Evolutionary conservation across 2,888 invertebrate species (phyloP), one percentile per base, ranked within the genome.

Genomic region (Achlya flavicornis): DNA sequence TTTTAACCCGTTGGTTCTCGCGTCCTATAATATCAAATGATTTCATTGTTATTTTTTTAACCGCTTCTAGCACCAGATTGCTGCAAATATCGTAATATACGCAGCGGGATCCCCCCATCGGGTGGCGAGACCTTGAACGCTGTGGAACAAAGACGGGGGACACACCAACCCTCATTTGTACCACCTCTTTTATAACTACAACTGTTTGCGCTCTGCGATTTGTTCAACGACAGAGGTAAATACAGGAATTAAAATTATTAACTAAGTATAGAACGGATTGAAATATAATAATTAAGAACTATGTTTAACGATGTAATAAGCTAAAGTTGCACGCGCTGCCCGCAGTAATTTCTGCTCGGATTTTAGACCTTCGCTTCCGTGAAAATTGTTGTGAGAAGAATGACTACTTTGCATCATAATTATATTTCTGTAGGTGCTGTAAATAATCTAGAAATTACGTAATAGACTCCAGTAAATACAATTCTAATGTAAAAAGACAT

Each of bases 121-220:
- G 73, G 75, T 65, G 71, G 72, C 16, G 61, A 70, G 84, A 75
- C 89, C 89, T 89, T 90, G 87, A 82, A 78, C 70, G 78, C 69
- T 66, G 67, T 61, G 71, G 76, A 84, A 88, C 88, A 86, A 85
- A 85, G 83, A 74, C 73, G 81, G 79, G 79, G 78, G 73, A 64
- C 64, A 62, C 64, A 66, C 61, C 68, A 66, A 75, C 77, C 76
- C 72, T 66, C 68, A 72, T 64, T 72, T 70, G 67, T 66, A 69
- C 73, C 76, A 71, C 74, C 79, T 69, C 74, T 69, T 72, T 66
- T 68, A 64, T 66, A 58, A 38, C 26, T 60, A 41, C 26, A 66
- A 66, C 63, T 72, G 69, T 74, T 71, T 71, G 68, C 61, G 64
- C 66, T 66, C 68, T 66, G 68, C 62, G 69, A 70, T 72, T 73